phyloP scores from a whole-genome alignment of 2,797 vertebrate genomes.

The Acropternis orthonyx region DNA sequence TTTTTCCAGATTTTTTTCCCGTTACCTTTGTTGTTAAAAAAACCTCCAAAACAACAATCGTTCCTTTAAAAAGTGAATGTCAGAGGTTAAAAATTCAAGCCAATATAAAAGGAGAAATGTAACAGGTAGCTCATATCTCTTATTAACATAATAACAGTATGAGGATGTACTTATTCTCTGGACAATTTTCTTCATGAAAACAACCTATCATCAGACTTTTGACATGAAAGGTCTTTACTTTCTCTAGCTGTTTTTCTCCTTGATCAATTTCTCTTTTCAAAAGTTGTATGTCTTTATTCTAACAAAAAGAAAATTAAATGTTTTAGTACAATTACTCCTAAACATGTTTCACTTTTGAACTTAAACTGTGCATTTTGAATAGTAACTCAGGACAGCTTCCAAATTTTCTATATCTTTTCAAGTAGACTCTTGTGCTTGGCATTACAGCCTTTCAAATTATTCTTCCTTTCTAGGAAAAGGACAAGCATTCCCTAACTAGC shows the following conservation, averaged over 20 bases:
- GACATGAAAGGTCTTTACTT: constrained; percentile 65
- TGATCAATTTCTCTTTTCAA: constrained; percentile 78
- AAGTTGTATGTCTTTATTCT: constrained; percentile 79
- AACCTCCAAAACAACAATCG: background rate
- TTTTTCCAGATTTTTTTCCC: background rate
- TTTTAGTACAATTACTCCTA: background rate
- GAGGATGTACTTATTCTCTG: constrained; percentile 69
- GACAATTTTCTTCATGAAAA: constrained; percentile 55
- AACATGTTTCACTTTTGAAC: background rate
- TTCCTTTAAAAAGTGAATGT: background rate
- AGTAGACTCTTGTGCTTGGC: background rate
- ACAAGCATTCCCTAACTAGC: background rate
- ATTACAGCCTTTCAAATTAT: background rate
- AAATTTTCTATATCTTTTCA: background rate
- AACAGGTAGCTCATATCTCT: background rate
- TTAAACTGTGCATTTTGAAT: background rate
- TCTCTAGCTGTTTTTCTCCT: constrained; percentile 74
- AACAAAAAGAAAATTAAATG: constrained; percentile 25
- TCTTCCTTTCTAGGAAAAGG: background rate
- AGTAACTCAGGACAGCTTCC: background rate
- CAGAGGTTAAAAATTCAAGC: background rate
- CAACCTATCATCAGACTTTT: constrained; percentile 75
- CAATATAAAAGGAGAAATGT: background rate
- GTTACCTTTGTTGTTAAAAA: background rate
- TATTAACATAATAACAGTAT: background rate